Conservation (phyloP, 53 echinoderm and acorn worm species). For the Stichopus horrens region DNA sequence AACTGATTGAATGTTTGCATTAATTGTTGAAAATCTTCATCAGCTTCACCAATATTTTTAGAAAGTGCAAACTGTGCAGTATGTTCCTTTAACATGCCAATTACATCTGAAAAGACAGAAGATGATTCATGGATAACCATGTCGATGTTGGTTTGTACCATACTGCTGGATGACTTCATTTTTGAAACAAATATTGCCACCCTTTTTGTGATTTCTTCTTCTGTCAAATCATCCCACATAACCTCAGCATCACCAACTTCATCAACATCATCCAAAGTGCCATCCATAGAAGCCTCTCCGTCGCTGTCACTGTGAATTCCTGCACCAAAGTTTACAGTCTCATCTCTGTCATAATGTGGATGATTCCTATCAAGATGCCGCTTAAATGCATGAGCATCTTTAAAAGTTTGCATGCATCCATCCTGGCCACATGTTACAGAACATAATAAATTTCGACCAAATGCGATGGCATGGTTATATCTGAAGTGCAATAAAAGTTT, state of each 20-base stretch:
- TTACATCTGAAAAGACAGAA: neutral
- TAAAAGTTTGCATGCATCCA: constrained; percentile 33
- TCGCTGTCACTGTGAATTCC: neutral
- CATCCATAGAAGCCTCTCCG: neutral
- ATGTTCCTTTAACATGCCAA: neutral
- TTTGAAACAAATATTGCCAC: neutral
- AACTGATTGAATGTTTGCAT: neutral
- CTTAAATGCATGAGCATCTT: constrained; percentile 1
- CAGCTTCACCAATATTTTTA: constrained; percentile 7
- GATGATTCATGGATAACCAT: neutral
- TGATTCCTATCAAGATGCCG: constrained; percentile 10
- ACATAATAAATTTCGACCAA: constrained; percentile 3
- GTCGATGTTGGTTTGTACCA: neutral
- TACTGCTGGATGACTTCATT: constrained; percentile 12
- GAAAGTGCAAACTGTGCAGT: neutral
- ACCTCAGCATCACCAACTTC: neutral
- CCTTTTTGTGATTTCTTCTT: neutral
- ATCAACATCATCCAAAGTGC: neutral
- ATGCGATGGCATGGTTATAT: constrained; percentile 17
- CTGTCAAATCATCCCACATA: neutral
- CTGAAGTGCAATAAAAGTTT: constrained; percentile 21
- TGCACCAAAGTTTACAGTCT: neutral
- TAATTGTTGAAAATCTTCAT: neutral
- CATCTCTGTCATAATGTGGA: neutral
- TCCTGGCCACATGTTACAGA: constrained; percentile 30